phyloP scores from a whole-genome alignment of 2,888 invertebrate genomes.

The Sacculina carcini region DNA sequence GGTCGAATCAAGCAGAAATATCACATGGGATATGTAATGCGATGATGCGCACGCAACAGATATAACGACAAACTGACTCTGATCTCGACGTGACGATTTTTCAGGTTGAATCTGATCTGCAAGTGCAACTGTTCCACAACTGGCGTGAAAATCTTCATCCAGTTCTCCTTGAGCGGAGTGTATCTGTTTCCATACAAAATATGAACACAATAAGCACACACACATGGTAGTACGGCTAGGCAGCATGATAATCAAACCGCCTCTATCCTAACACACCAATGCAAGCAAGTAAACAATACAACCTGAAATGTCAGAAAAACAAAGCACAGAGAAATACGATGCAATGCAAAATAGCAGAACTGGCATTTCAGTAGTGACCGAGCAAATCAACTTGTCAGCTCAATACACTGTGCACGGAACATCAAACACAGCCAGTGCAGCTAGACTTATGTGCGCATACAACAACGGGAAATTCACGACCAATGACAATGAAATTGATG shows the following conservation, averaged over 20 bases:
- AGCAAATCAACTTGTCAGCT: too few relatives aligned
- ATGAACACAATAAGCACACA: neutral
- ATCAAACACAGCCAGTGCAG: too few relatives aligned
- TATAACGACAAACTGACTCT: constrained; percentile 21
- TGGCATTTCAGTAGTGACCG: too few relatives aligned
- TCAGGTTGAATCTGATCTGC: constrained; percentile 80
- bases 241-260: too few relatives aligned
- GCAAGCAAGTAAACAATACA: neutral
- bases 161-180: constrained; percentile 78
- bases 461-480: too few relatives aligned
- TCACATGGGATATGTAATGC: too few relatives aligned
- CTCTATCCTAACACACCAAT: neutral
- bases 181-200: constrained; percentile 30
- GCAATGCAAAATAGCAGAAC: neutral
- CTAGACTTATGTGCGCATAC: too few relatives aligned
- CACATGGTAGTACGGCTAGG: too few relatives aligned
- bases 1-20: too few relatives aligned
- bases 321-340: neutral
- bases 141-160: constrained; percentile 89
- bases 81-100: constrained; percentile 67
- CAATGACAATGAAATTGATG: too few relatives aligned
- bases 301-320: neutral
- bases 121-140: constrained; percentile 81
- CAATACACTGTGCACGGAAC: too few relatives aligned
- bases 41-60: too few relatives aligned